Percentiles rank a stretch among this genome's conserved stretches.
These are phyloP conservation scores for Coleophora flavipennella DNA, from an alignment of 2,888 invertebrate species.

Conservation along the genomic window DNA sequence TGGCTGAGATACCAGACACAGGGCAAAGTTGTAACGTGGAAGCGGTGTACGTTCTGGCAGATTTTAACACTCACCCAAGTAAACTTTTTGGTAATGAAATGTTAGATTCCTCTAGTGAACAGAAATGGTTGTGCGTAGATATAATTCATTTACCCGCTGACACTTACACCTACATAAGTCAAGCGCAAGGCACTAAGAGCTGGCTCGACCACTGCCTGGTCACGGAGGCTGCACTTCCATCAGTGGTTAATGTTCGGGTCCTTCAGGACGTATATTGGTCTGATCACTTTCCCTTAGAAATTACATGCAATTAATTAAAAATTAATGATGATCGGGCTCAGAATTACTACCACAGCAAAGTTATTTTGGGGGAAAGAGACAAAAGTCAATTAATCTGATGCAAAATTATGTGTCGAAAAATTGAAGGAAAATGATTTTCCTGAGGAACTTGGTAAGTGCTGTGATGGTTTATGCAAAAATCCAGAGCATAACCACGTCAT, in stretches of 20 bases:
- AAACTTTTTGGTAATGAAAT: conserved; percentile 11
- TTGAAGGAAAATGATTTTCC: conserved; percentile 4
- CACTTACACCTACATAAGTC: conserved; percentile 13
- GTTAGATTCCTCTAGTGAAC: conserved; percentile 10
- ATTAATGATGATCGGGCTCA: neutral
- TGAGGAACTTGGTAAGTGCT: conserved; percentile 7
- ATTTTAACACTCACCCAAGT: conserved; percentile 15
- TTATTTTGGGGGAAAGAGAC: conserved; percentile 11
- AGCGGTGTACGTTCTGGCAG: conserved; percentile 7
- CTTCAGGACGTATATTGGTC: conserved; percentile 11
- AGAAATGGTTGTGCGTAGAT: conserved; percentile 13
- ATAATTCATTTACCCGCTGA: conserved; percentile 2
- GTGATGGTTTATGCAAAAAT: conserved; percentile 6
- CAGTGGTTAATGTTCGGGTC: conserved; percentile 2
- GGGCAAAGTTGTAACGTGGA: conserved; percentile 7
- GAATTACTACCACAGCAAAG: conserved; percentile 2
- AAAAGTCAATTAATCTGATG: conserved; percentile 4
- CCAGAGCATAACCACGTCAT: conserved; percentile 1
- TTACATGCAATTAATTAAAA: neutral
- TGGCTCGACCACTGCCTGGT: conserved; percentile 16
- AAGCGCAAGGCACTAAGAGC: conserved; percentile 8
- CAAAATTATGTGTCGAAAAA: conserved; percentile 1
- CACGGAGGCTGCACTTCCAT: conserved; percentile 7
- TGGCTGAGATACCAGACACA: conserved; percentile 12
- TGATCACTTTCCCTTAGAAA: conserved; percentile 15